Conservation (phyloP, 1,140 invertebrate genomes). For the Mercenaria mercenaria region DNA sequence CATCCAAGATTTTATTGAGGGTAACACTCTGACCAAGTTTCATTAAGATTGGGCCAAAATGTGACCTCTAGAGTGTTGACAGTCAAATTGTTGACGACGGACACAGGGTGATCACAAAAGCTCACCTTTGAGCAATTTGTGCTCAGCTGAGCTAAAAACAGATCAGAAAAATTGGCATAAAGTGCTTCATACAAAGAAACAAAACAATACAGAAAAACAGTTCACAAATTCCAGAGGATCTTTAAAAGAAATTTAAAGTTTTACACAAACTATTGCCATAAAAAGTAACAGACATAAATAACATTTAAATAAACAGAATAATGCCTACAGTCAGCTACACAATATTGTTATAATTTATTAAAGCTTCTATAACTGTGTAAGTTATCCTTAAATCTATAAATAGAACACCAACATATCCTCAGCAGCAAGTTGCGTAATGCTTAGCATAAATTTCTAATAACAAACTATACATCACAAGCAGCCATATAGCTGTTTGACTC, state of each 20-base stretch:
- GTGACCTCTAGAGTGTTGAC: too few species aligned
- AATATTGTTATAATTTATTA: background rate
- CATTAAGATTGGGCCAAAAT: too few species aligned
- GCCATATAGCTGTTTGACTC: background rate
- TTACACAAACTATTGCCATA: background rate
- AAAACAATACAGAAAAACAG: background rate
- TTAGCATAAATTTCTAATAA: background rate
- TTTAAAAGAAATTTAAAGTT: background rate
- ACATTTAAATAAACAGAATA: background rate
- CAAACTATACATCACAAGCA: background rate
- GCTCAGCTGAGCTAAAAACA: too few species aligned
- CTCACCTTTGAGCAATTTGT: too few species aligned
- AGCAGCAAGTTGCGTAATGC: slow-evolving; percentile 12
- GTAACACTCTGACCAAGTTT: too few species aligned
- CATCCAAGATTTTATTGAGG: too few species aligned
- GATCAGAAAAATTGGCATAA: background rate
- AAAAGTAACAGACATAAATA: background rate
- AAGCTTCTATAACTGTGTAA: background rate
- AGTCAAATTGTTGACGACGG: too few species aligned
- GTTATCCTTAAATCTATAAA: slow-evolving; percentile 19
- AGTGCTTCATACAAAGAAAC: background rate
- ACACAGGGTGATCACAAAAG: too few species aligned
- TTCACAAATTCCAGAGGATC: background rate
- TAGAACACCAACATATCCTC: background rate
- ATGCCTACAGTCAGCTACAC: background rate